Evolutionary conservation across 1,140 invertebrate genomes (phyloP), one percentile per base, ranked within the genome.

Genomic region (Leptinotarsa defecta): DNA sequence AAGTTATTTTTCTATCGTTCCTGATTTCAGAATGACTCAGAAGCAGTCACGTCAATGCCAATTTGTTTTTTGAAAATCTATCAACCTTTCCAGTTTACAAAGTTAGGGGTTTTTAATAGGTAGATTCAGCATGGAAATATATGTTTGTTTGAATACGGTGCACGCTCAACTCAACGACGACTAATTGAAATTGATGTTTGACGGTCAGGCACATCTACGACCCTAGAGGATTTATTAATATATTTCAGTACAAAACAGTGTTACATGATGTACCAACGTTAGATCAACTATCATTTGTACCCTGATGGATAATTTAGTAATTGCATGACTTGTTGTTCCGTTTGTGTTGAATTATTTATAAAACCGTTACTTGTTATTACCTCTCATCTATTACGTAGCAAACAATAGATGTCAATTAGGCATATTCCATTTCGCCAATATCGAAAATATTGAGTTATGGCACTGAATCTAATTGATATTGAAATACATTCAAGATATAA

Each of bases 211-310:
- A 17, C 2, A 57, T 57, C 52, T 57, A 57, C 52, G 52, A 15
- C 52, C 52, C 15, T 57, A 57, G 52, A 19, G 52, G 52, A 57
- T 57, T 57, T 57, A 57, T 57, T 57, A 57, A 57, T 57, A 57
- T 57, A 57, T 57, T 57, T 57, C 3, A 57, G 52, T 57, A 57
- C 52, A 19, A 57, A 57, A 57, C 52, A 17, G 52, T 57, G 52
- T 57, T 57, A 57, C 52, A 57, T 57, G 52, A 19, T 19, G 52
- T 57, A 57, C 52, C 52, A 17, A 57, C 34, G 52, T 57, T 57
- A 57, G 52, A 57, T 57, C 52, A 57, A 15, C 52, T 57, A 57
- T 57, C 52, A 57, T 57, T 57, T 57, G 52, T 57, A 17, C 15
- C n/a, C 52, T 19, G 6, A 57, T 57, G 52, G 52, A 57, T 15